A percentile compares a stretch with the other conserved stretches of the same genome.
Evolutionary conservation across 1,140 invertebrate genomes (phyloP).

Genomic region (Harlomillsia oculata): DNA sequence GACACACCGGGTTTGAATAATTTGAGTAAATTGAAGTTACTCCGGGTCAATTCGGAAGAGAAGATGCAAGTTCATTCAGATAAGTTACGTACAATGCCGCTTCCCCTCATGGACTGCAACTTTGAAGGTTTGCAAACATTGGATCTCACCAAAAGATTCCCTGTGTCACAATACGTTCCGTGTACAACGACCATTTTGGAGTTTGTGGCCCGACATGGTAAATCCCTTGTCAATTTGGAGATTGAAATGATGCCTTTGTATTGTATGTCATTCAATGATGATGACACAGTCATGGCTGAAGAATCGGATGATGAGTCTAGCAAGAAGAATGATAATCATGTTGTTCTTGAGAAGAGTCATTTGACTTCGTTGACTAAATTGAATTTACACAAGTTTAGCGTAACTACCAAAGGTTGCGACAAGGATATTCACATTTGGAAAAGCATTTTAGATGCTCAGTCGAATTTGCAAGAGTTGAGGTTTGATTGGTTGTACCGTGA

Average conservation of each 20-base stretch:
- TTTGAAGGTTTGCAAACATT: slow-evolving; percentile 24
- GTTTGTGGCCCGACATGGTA: slow-evolving; percentile 19
- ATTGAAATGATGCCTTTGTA: slow-evolving; percentile 17
- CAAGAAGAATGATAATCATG: slow-evolving; percentile 7
- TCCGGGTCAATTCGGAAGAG: slow-evolving; percentile 27
- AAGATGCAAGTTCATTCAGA: slow-evolving; percentile 3
- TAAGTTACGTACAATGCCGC: not conserved
- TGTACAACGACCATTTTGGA: slow-evolving; percentile 18
- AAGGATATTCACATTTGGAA: slow-evolving; percentile 28
- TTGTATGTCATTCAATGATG: slow-evolving; percentile 5
- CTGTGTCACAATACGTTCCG: slow-evolving; percentile 7
- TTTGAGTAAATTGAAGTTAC: slow-evolving; percentile 18
- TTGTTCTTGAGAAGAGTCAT: slow-evolving; percentile 17
- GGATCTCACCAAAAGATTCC: slow-evolving; percentile 27
- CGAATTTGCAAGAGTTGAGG: slow-evolving; percentile 16
- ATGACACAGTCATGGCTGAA: slow-evolving; percentile 9
- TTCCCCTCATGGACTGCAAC: slow-evolving; percentile 25
- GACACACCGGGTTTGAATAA: slow-evolving; percentile 27
- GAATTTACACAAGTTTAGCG: slow-evolving; percentile 6
- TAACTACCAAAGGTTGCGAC: slow-evolving; percentile 23
- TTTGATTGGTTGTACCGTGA: slow-evolving; percentile 29
- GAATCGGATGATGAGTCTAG: not conserved
- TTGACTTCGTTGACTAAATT: slow-evolving; percentile 6
- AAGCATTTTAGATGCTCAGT: slow-evolving; percentile 21
- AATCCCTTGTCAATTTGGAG: slow-evolving; percentile 15